Conservation (phyloP, 2,797 vertebrate species). For the Australoheros facetus region DNA sequence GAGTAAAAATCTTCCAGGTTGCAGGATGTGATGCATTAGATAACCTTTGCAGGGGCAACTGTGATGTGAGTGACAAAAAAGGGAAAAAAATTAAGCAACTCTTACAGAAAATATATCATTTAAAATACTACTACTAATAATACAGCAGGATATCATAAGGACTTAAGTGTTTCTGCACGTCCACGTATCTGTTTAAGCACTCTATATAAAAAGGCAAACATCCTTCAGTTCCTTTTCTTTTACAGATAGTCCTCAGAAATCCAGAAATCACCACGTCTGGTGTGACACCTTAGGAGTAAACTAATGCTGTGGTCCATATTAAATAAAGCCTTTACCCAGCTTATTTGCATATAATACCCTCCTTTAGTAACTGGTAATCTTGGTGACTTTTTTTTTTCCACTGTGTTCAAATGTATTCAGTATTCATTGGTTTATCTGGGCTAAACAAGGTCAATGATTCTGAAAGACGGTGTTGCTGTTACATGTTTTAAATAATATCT, state of each 20-base stretch:
- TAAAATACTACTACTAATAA: background rate
- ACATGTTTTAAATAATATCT: background rate
- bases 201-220: background rate
- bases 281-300: background rate
- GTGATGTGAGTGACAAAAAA: background rate
- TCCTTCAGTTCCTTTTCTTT: background rate
- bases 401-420: background rate
- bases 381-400: background rate
- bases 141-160: background rate
- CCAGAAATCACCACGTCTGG: background rate
- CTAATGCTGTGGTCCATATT: rapidly evolving
- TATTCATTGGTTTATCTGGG: background rate
- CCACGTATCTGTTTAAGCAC: background rate
- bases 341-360: background rate
- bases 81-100: background rate
- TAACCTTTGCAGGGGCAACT: conserved; percentile 7
- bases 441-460: background rate
- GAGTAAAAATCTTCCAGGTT: conserved; percentile 25
- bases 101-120: background rate
- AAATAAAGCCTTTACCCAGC: background rate
- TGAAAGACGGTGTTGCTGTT: background rate
- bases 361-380: background rate
- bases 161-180: background rate
- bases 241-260: background rate
- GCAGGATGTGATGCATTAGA: conserved; percentile 47